Conservation (phyloP, 2,113 vertebrate genomes). For the Lasiurus borealis region DNA sequence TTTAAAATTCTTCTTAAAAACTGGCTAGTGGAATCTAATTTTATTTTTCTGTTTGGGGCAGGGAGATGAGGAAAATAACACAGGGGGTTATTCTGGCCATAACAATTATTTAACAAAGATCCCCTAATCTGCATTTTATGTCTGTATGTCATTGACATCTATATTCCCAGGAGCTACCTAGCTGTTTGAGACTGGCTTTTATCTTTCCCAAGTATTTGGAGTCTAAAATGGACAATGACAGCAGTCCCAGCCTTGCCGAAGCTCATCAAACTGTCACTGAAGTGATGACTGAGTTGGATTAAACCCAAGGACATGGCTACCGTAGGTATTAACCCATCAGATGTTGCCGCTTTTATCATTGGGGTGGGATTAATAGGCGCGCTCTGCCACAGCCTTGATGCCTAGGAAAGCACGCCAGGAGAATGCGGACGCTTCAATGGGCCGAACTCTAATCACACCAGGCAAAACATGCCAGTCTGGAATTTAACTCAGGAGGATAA, state of each 20-base stretch:
- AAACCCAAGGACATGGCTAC: conserved; percentile 76
- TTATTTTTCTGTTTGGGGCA: neutral
- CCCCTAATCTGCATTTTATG: conserved; percentile 64
- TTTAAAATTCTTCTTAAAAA: neutral
- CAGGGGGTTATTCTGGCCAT: neutral
- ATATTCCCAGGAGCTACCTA: conserved; percentile 54
- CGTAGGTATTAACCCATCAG: conserved; percentile 80
- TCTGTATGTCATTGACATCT: conserved; percentile 70
- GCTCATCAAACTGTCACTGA: conserved; percentile 81
- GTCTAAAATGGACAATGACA: conserved; percentile 78
- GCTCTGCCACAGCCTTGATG: conserved; percentile 42
- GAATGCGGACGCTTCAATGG: neutral
- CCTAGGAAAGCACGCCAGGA: conserved; percentile 70
- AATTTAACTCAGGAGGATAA: conserved; percentile 74
- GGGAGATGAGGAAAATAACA: neutral
- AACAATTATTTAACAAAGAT: conserved; percentile 66
- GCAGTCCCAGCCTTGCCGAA: conserved; percentile 64
- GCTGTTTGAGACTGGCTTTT: conserved; percentile 65
- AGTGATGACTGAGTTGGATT: conserved; percentile 81
- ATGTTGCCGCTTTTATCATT: conserved; percentile 78
- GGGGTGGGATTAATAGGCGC: conserved; percentile 79
- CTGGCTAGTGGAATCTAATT: neutral
- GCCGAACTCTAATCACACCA: conserved; percentile 62
- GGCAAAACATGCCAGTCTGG: conserved; percentile 63
- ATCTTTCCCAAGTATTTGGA: conserved; percentile 66